Evolutionary conservation across 2,113 vertebrate genomes (phyloP).

Genomic region (Odontophorus gujanensis): DNA sequence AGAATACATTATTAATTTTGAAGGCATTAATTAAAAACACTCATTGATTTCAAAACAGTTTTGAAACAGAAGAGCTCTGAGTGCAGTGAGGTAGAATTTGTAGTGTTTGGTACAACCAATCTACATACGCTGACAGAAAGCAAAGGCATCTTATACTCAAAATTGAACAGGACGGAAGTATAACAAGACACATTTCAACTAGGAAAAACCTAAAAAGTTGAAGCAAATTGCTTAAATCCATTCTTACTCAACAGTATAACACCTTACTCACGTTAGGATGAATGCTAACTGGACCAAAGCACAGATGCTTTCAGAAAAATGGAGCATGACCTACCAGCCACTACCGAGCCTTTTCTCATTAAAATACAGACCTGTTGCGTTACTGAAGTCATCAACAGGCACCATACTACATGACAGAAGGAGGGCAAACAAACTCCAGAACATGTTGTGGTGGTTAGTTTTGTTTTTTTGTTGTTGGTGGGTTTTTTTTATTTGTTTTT

Average conservation of each 20-base stretch:
- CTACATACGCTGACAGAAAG: not conserved
- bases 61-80: constrained; percentile 27
- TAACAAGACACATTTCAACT: not conserved
- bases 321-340: not conserved
- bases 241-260: not conserved
- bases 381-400: not conserved
- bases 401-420: not conserved
- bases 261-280: not conserved
- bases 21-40: not conserved
- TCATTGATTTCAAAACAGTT: constrained; percentile 23
- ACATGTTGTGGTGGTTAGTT: accelerated
- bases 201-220: not conserved
- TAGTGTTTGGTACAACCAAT: not conserved
- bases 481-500: not conserved
- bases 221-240: not conserved
- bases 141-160: not conserved
- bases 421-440: not conserved
- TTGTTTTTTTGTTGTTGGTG: too few relatives aligned
- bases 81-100: not conserved
- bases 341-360: not conserved
- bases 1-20: not conserved
- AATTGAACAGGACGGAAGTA: not conserved
- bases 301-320: not conserved
- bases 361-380: not conserved
- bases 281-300: not conserved